A percentile compares a stretch with the other conserved stretches of the same genome.
phyloP scores from a whole-genome alignment of 1,140 invertebrate species.

The Stegodyphus mimosarum region DNA sequence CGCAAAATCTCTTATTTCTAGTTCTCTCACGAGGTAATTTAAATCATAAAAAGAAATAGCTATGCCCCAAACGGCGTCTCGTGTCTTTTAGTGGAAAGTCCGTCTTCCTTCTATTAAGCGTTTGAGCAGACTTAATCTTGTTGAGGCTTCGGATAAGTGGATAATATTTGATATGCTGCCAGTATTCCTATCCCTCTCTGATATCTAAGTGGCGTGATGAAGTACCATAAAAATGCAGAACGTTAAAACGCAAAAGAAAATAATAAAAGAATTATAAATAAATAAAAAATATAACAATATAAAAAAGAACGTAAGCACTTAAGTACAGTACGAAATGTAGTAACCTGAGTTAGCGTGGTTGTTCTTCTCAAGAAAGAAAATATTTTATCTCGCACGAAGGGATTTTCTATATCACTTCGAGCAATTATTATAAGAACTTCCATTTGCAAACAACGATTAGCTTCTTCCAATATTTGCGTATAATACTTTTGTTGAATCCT shows the following conservation, averaged over 20 bases:
- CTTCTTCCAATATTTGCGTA: background rate
- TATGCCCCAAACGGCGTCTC: background rate
- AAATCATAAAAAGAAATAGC: background rate
- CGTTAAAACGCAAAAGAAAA: no score
- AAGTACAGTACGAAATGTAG: background rate
- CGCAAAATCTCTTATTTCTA: background rate
- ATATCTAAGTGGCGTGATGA: conserved; percentile 49
- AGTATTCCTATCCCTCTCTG: conserved; percentile 28
- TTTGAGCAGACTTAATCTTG: conserved; percentile 33
- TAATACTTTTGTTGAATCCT: no score
- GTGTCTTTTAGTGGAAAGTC: conserved; percentile 16
- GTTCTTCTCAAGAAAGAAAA: background rate
- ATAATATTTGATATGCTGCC: conserved; percentile 23
- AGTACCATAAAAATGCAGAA: conserved; percentile 33
- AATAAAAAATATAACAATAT: conserved; percentile 16
- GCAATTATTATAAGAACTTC: conserved; percentile 27
- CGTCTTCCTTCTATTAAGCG: conserved; percentile 27
- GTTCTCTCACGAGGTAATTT: conserved; percentile 12
- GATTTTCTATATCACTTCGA: conserved; percentile 12
- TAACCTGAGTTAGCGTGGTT: background rate
- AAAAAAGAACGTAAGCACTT: background rate
- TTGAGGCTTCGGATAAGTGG: conserved; percentile 11
- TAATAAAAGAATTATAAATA: no score
- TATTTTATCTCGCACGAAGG: conserved; percentile 1
- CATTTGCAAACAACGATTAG: conserved; percentile 30